Percentiles rank a stretch among this genome's conserved stretches.
phyloP scores from a whole-genome alignment of 2,888 invertebrate genomes.

The Rotaria socialis region DNA sequence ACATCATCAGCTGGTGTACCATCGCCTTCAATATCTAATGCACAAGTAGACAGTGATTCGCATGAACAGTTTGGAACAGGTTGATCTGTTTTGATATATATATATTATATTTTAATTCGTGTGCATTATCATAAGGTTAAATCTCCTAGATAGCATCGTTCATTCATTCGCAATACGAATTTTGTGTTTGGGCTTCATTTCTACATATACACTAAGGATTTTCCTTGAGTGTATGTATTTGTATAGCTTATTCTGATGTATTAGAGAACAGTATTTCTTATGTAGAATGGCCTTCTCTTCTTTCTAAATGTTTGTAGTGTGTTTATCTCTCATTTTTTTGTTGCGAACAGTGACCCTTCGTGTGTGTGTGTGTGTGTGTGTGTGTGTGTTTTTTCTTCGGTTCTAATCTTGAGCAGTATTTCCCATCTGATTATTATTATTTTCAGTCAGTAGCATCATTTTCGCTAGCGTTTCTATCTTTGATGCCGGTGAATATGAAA shows the following conservation, averaged over 20 bases:
- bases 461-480: neutral
- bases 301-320: neutral
- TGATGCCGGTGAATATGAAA: conserved; percentile 7
- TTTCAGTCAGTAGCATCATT: conserved; percentile 5
- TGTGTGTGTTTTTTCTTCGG: neutral
- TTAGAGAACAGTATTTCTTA: conserved; percentile 26
- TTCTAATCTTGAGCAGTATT: conserved; percentile 15
- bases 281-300: neutral
- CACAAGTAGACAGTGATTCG: neutral
- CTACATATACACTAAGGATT: neutral
- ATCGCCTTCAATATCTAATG: conserved; percentile 1
- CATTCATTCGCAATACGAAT: conserved; percentile 23
- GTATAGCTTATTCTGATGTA: conserved; percentile 17
- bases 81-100: neutral
- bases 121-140: conserved; percentile 26
- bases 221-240: neutral
- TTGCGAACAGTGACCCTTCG: neutral
- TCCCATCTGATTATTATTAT: conserved; percentile 12
- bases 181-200: conserved; percentile 22
- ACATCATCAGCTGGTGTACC: neutral
- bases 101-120: neutral
- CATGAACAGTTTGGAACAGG: neutral
- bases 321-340: neutral
- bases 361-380: neutral
- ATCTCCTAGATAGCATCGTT: neutral